Base-by-base conservation (phyloP, 2,888 invertebrate genomes). In the Drosophila rubida region DNA sequence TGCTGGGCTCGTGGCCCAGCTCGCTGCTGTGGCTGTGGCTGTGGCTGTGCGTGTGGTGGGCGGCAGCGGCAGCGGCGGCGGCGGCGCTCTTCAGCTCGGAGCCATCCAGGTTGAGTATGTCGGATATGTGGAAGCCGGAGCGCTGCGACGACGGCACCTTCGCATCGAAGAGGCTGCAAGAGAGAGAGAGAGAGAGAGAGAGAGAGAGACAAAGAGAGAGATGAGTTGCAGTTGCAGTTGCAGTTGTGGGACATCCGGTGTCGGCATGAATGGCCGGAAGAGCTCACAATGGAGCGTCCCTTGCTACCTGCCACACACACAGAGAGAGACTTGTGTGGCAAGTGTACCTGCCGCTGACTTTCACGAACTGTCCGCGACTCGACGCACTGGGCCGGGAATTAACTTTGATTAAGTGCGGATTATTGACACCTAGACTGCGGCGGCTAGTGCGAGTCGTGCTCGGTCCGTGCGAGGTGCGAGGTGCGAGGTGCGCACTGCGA, bases 61-160 rank as follows among this genome's bases (percentile, higher is more conserved):
- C 84, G 0, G 84, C 85, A 7, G 84, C 80, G 4, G 82, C 90
- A 14, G 81, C 81, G 2, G 76, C 80, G 2, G 80, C 90, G 4
- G 86, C 89, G 11, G 87, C 90, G 61, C 88, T 90, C 75, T 92
- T 92, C 23, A 91, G 76, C 37, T 92, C 91, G 11, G 90, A 93
- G 79, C 96, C 96, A 88, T 97, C 97, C 84, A 98, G 93, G 84
- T 98, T 97, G 88, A 98, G 93, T 89, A 98, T 98, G 91, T 98
- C 98, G 83, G 97, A 96, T 88, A 98, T 98, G 89, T 97, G 97
- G 92, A 98, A 98, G 67, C 97, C 96, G 42, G 95, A 95, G 0
- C 96, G 94, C 80, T 95, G 95, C 54, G 95, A 95, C 6, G 91
- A 89, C 27, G 91, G 91, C 59, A 92, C 89, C 82, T 92, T 92